A percentile compares a stretch with the other conserved stretches of the same genome.
Conservation (phyloP, 2,797 vertebrate species). For the Orestias chungarensis region DNA sequence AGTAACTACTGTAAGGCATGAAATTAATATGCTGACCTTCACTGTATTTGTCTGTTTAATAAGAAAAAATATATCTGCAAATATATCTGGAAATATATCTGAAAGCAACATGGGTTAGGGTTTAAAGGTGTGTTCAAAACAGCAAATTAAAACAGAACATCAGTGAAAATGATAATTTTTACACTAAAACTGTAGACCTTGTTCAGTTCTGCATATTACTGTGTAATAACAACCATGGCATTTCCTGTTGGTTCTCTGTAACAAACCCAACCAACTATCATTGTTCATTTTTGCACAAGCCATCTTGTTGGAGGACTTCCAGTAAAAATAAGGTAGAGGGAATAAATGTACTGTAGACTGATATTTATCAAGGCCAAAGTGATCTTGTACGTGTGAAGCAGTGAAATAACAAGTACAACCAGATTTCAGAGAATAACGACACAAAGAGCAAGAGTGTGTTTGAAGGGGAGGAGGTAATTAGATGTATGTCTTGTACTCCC, state of each 20-base stretch:
- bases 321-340: slow-evolving; percentile 16
- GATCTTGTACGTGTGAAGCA: slow-evolving; percentile 28
- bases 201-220: not conserved
- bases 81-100: not conserved
- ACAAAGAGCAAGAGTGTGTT: not conserved
- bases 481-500: slow-evolving; percentile 17
- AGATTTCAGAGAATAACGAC: slow-evolving; percentile 17
- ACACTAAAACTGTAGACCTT: slow-evolving; percentile 18
- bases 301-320: slow-evolving; percentile 24
- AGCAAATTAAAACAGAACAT: slow-evolving; percentile 23
- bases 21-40: no score
- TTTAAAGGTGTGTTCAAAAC: not conserved
- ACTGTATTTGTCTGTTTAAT: no score
- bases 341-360: slow-evolving; percentile 4
- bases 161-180: slow-evolving; percentile 29
- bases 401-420: slow-evolving; percentile 29
- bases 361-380: slow-evolving; percentile 11
- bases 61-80: no score
- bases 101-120: not conserved
- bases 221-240: slow-evolving; percentile 16
- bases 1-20: no score
- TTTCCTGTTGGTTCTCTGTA: slow-evolving; percentile 13
- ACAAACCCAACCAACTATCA: not conserved
- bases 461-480: no score
- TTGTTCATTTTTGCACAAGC: not conserved